A percentile compares a stretch with the other conserved stretches of the same genome.
Conservation (phyloP, 2,113 vertebrate genomes). For the Nothobranchius kuhntae region DNA sequence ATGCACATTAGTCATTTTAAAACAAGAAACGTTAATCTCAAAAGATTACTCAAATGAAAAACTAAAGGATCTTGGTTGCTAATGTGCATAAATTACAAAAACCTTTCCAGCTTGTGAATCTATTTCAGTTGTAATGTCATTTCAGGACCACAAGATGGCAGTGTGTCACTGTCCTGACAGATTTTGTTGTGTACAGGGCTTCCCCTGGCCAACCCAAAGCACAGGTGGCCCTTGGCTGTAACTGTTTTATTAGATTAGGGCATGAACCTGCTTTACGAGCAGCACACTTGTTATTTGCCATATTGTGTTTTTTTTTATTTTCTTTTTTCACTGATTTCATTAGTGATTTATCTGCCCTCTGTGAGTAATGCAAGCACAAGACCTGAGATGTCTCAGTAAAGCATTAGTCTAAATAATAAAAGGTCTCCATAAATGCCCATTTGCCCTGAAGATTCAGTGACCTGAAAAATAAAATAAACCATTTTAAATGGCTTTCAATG, state of each 20-base stretch:
- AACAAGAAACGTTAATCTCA: no score
- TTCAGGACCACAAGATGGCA: conserved; percentile 63
- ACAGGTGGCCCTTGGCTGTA: conserved; percentile 15
- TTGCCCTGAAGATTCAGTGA: conserved; percentile 51
- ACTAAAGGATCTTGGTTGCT: no score
- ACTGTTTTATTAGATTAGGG: conserved; percentile 46
- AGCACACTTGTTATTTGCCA: conserved; percentile 21
- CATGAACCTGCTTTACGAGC: conserved; percentile 31
- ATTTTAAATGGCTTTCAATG: conserved; percentile 43
- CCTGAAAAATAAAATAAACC: conserved; percentile 46
- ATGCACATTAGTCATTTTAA: no score
- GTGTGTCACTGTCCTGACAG: conserved; percentile 41
- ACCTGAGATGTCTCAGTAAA: conserved; percentile 8
- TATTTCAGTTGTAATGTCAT: conserved; percentile 10
- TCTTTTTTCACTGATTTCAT: conserved; percentile 18
- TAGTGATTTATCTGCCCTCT: conserved; percentile 14
- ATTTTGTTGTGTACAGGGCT: accelerated
- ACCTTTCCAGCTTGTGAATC: not conserved
- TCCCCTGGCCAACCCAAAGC: conserved; percentile 5
- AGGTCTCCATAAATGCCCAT: conserved; percentile 40
- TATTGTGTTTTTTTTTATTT: not conserved
- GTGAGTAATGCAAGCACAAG: conserved; percentile 31
- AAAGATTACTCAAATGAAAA: no score
- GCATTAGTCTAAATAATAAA: conserved; percentile 28
- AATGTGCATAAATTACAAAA: no score